Conservation (phyloP, 2,113 vertebrate species). For the Paradoxurus hermaphroditus region DNA sequence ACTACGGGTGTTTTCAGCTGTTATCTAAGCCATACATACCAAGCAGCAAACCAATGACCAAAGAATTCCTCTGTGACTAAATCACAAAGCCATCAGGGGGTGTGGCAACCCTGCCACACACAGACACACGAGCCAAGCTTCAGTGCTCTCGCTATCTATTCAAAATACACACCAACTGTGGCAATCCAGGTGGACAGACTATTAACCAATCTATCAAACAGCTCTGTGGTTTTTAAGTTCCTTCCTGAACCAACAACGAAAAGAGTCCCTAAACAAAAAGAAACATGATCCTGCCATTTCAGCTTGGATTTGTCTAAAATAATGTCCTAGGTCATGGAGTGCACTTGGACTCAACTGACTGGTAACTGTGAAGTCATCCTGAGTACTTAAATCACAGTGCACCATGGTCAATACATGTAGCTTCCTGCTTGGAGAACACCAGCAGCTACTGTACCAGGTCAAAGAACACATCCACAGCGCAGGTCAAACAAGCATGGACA, state of each 20-base stretch:
- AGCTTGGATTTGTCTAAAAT: neutral
- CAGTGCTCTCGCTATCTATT: neutral
- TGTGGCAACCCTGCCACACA: accelerated
- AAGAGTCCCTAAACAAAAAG: neutral
- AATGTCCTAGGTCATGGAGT: neutral
- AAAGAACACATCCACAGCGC: neutral
- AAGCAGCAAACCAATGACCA: neutral
- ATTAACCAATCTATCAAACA: neutral
- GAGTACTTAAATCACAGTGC: neutral
- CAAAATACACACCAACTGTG: neutral
- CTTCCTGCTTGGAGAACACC: neutral
- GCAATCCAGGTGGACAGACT: neutral
- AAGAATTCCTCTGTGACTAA: neutral
- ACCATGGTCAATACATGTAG: neutral
- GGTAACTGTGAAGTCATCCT: neutral
- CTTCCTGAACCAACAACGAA: neutral
- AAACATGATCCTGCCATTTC: neutral
- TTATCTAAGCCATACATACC: neutral
- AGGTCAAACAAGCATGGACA: neutral
- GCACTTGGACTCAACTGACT: neutral
- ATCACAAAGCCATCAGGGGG: neutral
- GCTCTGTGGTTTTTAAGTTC: neutral
- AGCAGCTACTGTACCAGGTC: neutral
- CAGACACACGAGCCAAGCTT: neutral
- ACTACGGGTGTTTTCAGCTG: neutral